These are phyloP conservation scores for Incurvaria masculella DNA, from an alignment of 2,888 invertebrate genomes.

Conservation along the genomic window DNA sequence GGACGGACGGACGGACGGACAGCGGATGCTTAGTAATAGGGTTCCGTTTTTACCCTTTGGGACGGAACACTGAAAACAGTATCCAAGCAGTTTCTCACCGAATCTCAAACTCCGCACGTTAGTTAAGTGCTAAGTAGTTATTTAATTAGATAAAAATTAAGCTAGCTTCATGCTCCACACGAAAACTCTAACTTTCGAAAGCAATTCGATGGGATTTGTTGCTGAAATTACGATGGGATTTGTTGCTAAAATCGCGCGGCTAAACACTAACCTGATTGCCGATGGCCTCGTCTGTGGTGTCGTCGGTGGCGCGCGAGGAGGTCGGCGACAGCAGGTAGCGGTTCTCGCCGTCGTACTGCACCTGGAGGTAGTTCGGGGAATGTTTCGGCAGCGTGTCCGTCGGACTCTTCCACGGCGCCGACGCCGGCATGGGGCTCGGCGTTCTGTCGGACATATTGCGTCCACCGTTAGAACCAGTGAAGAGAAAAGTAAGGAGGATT, in stretches of 20 bases:
- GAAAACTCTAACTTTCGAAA: not conserved
- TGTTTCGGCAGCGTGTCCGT: constrained; percentile 40
- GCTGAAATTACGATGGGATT: no score
- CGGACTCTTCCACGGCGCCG: constrained; percentile 31
- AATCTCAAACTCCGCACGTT: no score
- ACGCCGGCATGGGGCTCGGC: constrained; percentile 51
- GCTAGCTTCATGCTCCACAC: not conserved
- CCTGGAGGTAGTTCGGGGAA: constrained; percentile 45
- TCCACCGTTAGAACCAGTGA: no score
- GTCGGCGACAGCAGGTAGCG: constrained; percentile 37
- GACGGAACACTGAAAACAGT: no score
- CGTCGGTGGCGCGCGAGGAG: constrained; percentile 39
- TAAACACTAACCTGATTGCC: constrained; percentile 54
- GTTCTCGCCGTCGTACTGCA: constrained; percentile 39
- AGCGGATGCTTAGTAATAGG: no score
- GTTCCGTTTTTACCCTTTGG: no score
- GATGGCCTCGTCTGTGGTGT: constrained; percentile 49
- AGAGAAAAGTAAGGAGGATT: no score
- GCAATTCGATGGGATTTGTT: not conserved
- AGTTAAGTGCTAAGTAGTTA: no score
- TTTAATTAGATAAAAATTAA: not conserved
- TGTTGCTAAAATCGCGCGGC: no score
- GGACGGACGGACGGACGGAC: no score
- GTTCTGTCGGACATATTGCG: no score
- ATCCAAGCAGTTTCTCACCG: no score